These are phyloP conservation scores for Nyctereutes procyonoides DNA, from an alignment of 2,113 vertebrate species.

Conservation along the genomic window DNA sequence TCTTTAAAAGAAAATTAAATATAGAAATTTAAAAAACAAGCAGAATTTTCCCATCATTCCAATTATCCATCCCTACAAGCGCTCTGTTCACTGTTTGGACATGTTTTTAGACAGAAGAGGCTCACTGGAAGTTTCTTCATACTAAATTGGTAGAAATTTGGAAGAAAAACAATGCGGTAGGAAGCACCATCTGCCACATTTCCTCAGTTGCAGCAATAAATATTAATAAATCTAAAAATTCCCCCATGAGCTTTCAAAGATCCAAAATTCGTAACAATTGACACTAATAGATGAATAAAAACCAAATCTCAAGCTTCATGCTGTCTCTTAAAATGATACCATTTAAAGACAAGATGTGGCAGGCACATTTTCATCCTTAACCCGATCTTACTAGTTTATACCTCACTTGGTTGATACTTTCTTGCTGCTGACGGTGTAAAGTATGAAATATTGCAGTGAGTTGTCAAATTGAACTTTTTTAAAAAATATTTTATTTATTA, in stretches of 20 bases:
- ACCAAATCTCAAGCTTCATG: not conserved
- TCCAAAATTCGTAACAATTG: not conserved
- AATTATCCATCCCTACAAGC: not conserved
- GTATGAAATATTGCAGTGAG: not conserved
- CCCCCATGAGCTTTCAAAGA: not conserved
- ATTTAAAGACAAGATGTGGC: not conserved
- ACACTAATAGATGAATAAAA: not conserved
- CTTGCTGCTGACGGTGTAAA: not conserved
- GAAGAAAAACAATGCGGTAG: not conserved
- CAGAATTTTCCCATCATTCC: not conserved
- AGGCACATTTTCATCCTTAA: not conserved
- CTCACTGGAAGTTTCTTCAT: not conserved
- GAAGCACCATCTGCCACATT: constrained; percentile 17
- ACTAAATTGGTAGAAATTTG: constrained; percentile 32
- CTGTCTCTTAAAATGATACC: not conserved
- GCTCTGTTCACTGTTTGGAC: not conserved
- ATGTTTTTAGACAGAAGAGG: not conserved
- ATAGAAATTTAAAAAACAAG: not conserved
- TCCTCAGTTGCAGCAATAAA: constrained; percentile 17
- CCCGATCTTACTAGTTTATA: not conserved
- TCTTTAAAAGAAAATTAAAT: not conserved
- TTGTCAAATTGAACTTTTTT: not conserved
- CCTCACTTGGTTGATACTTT: not conserved
- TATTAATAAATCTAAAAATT: constrained; percentile 23
- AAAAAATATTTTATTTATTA: not conserved